Evolutionary conservation across 2,888 invertebrate species (phyloP), one percentile per base, ranked within the genome.

Genomic region (Nomada ferruginata): DNA sequence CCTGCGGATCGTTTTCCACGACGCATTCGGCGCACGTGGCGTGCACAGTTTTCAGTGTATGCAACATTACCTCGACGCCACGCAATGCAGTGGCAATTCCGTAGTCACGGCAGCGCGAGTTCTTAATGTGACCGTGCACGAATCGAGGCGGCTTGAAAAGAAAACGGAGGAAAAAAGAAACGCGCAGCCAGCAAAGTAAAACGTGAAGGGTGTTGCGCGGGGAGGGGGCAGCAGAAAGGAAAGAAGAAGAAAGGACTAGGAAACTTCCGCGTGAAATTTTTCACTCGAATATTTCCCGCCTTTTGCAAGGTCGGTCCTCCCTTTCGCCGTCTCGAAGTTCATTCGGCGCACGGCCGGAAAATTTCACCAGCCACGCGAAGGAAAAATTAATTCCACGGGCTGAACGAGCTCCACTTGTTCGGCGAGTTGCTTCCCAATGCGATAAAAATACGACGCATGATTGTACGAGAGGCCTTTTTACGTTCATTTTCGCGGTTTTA

Each of bases 41-140:
- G 53, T 69, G 70, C 29, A 18, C 29, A 59, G 57, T 82, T 85
- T 84, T 82, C 82, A 79, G 81, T 79, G 85, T 85, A 79, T 86
- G 82, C 82, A 87, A 89, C 83, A 59, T 76, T 87, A 15, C 29
- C 85, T 76, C 70, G 44, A 60, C 23, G 80, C 88, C 89, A 88
- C 87, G 89, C 89, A 87, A 89, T 89, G 88, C 89, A 78, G 88
- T 70, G 79, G 86, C 77, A 70, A 83, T 59, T 15, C 73, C 50
- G 55, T 66, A 29, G 79, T 84, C 84, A 76, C 82, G 86, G 79
- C 71, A 79, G 60, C 66, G 57, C 64, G 65, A n/a, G 63, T 69
- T 53, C 53, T 71, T 59, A 64, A 79, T 65, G 74, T 66, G 71
- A 47, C 9, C 55, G 75, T 53, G 68, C 66, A 69, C 63, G 65